These are phyloP conservation scores for Hormiphora californensis DNA, from an alignment of 37 sponge, comb jelly and placozoan species.

Conservation along the genomic window DNA sequence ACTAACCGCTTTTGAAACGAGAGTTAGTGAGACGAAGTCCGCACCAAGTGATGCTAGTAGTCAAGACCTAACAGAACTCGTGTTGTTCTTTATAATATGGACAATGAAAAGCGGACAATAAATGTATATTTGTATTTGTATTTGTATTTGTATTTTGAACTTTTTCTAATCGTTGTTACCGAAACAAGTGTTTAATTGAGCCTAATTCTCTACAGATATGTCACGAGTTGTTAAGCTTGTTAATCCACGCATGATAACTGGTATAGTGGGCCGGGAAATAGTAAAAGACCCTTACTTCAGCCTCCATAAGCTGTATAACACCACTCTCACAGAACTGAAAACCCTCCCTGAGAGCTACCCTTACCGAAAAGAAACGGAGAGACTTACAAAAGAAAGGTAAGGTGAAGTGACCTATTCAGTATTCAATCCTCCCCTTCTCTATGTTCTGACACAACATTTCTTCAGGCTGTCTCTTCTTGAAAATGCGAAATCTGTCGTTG, in stretches of 20 bases:
- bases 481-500: conserved; percentile 17
- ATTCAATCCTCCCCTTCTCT: not conserved
- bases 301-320: conserved; percentile 15
- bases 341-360: conserved; percentile 45
- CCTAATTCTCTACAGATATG: no score
- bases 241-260: conserved; percentile 42
- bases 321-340: conserved; percentile 5
- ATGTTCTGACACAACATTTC: not conserved
- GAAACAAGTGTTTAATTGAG: no score
- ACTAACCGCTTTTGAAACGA: no score
- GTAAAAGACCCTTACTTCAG: conserved; percentile 53
- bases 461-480: not conserved
- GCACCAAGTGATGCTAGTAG: no score
- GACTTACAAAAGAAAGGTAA: conserved; percentile 52
- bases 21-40: no score
- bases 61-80: no score
- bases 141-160: no score
- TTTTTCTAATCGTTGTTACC: no score
- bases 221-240: not conserved
- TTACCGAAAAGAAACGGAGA: conserved; percentile 45
- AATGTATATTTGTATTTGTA: no score
- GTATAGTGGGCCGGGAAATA: conserved; percentile 30
- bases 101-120: no score
- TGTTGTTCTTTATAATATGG: no score
- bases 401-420: not conserved